Conservation (phyloP, 2,113 vertebrate genomes). For the Turnix velox region DNA sequence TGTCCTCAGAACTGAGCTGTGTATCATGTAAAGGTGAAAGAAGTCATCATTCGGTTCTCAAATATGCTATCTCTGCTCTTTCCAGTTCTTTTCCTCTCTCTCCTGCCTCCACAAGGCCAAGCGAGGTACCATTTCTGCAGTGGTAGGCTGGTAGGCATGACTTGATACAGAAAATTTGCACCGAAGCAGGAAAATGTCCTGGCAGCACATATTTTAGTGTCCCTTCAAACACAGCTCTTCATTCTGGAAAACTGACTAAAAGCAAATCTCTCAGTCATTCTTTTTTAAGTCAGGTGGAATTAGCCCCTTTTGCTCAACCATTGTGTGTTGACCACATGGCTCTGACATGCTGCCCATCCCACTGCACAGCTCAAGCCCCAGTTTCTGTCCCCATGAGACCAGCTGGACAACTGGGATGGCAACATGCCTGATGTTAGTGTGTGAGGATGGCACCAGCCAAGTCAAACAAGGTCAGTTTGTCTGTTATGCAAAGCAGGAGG, state of each 20-base stretch:
- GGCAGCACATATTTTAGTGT: neutral
- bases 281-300: neutral
- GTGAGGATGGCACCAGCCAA: neutral
- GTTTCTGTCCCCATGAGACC: neutral
- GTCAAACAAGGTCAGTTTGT: neutral
- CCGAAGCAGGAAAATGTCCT: neutral
- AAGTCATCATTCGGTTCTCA: neutral
- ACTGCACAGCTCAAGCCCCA: neutral
- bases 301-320: accelerated
- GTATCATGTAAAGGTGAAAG: neutral
- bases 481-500: neutral
- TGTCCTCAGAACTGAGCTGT: neutral
- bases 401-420: neutral
- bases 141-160: neutral
- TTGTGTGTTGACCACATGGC: accelerated
- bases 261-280: neutral
- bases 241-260: neutral
- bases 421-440: neutral
- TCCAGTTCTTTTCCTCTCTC: neutral
- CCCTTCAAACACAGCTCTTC: neutral
- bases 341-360: neutral
- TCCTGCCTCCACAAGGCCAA: neutral
- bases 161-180: neutral
- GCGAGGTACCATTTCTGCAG: neutral
- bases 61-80: neutral